Percentiles rank a stretch among this genome's conserved stretches.
Conservation (phyloP, 2,888 invertebrate species). For the Campoletis raptor region DNA sequence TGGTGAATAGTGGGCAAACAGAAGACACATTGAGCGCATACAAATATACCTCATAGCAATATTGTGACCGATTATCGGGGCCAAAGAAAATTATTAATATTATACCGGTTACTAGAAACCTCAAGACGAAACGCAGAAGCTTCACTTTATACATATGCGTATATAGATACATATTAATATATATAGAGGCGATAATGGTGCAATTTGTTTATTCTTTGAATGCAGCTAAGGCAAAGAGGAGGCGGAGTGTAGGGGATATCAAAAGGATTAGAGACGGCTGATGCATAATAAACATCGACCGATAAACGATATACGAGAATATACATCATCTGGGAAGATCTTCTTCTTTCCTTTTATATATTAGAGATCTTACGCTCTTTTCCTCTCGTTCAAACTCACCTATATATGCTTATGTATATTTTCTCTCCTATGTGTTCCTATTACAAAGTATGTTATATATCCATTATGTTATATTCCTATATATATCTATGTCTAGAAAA, state of each 20-base stretch:
- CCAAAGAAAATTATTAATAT: slow-evolving; percentile 79
- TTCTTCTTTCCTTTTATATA: slow-evolving; percentile 51
- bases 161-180: slow-evolving; percentile 13
- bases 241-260: slow-evolving; percentile 75
- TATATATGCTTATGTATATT: slow-evolving; percentile 5
- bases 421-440: slow-evolving; percentile 7
- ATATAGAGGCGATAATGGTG: slow-evolving; percentile 73
- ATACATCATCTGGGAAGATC: slow-evolving; percentile 69
- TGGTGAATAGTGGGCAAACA: slow-evolving; percentile 33
- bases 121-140: slow-evolving; percentile 45
- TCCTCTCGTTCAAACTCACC: slow-evolving; percentile 42
- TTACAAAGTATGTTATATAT: neutral
- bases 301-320: slow-evolving; percentile 81
- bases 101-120: slow-evolving; percentile 77
- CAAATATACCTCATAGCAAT: slow-evolving; percentile 57
- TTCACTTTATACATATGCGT: slow-evolving; percentile 30
- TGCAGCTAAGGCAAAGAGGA: slow-evolving; percentile 56
- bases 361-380: slow-evolving; percentile 37
- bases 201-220: slow-evolving; percentile 81
- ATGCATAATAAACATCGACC: slow-evolving; percentile 82
- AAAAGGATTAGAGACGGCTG: slow-evolving; percentile 82
- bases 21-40: slow-evolving; percentile 18
- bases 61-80: slow-evolving; percentile 72
- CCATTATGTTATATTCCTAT: neutral
- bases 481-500: slow-evolving; percentile 27